phyloP scores from a whole-genome alignment of 2,113 vertebrate genomes.

The Equus quagga region DNA sequence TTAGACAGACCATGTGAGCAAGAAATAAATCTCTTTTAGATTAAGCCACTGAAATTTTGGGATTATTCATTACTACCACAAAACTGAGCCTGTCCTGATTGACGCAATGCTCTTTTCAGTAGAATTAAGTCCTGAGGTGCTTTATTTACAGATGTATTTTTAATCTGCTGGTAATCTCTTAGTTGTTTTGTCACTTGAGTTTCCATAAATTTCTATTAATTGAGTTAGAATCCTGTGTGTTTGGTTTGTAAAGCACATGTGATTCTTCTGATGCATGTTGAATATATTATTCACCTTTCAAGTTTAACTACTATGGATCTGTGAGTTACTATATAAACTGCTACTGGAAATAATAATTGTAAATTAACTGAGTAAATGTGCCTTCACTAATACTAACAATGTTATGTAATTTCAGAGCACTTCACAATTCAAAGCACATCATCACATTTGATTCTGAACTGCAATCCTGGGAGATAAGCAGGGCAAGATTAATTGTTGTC shows the following conservation, averaged over 20 bases:
- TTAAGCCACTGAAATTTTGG: neutral
- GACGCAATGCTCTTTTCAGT: neutral
- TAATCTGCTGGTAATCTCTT: neutral
- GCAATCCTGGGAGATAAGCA: neutral
- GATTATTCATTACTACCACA: neutral
- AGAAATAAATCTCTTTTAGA: neutral
- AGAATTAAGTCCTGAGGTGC: neutral
- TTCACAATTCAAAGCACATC: neutral
- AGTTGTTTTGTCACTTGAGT: constrained; percentile 19
- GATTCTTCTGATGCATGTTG: neutral
- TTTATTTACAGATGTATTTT: neutral
- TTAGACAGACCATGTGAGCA: neutral
- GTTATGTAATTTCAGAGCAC: neutral
- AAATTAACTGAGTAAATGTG: constrained; percentile 29
- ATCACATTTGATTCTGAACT: constrained; percentile 36
- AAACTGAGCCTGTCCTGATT: neutral
- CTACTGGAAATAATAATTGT: neutral
- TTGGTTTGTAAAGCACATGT: neutral
- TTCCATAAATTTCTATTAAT: constrained; percentile 10
- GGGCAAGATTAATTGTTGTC: neutral
- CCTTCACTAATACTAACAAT: neutral
- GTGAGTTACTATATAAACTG: constrained; percentile 16
- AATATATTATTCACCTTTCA: neutral
- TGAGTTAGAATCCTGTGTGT: neutral
- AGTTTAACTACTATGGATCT: neutral